Evolutionary conservation across 2,888 invertebrate species (phyloP), one percentile per base, ranked within the genome.

Genomic region (Neria commutata): DNA sequence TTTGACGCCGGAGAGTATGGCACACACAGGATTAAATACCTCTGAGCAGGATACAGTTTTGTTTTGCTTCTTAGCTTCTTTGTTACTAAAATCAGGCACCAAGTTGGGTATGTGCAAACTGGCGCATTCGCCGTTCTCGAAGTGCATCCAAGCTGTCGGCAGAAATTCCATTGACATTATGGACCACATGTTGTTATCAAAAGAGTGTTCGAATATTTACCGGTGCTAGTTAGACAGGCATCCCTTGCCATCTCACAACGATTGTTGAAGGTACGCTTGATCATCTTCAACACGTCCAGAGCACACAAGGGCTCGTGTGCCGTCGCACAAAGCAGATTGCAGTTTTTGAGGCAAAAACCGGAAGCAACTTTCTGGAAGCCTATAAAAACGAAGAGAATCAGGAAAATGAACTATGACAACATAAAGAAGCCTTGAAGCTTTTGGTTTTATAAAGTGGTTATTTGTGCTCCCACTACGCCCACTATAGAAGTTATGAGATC

Each of bases 11-110:
- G 70, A 65, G 16, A 74, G 75, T 45, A 59, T 65, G 16, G 75
- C 77, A 24, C 77, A 77, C 0, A 77, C 75, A 1, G 77, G 77
- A 37, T 68, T 74, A 42, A 73, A 75, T 17, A 73, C 47, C 11
- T 65, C 69, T 16, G 67, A 68, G 51, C 77, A 77, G 6, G 72
- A 69, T n/a, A 77, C 52, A 71, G 68, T n/a, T 58, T 60, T 23
- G 5, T 23, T n/a, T 14, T 2, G 17, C 16, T 42, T 51, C 4
- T 5, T 21, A 5, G 23, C 21, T 25, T 45, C 46, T n/a, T 26
- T 4, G 62, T 64, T 25, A 65, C 58, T 11, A 29, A 8, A 29
- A 29, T 11, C 23, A 37, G 57, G 4, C 37, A 23, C 21, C n/a
- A 1, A 29, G 29, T 29, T 11, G 11, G 29, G 6, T 29, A 6